These are phyloP conservation scores for Falcaria lacertinaria DNA, from an alignment of 2,888 invertebrate species.

Conservation along the genomic window DNA sequence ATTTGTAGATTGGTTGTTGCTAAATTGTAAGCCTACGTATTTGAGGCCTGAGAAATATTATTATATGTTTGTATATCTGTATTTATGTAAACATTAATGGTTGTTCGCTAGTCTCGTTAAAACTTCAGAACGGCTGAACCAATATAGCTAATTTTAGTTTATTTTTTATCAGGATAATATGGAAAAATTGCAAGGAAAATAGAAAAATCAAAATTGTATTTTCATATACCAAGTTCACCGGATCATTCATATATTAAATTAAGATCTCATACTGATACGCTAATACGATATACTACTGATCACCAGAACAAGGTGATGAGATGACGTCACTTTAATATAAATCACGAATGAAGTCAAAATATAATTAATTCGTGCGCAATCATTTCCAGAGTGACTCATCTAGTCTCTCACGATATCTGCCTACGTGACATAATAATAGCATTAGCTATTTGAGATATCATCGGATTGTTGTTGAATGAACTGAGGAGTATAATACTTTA, in stretches of 20 bases:
- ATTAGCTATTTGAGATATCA: conserved; percentile 3
- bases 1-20: conserved; percentile 3
- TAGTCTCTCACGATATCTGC: conserved; percentile 16
- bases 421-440: conserved; percentile 8
- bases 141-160: no score
- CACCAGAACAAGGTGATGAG: background rate
- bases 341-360: background rate
- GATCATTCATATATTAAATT: no score
- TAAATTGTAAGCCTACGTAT: background rate
- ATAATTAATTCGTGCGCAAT: conserved; percentile 21
- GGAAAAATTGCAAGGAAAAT: no score
- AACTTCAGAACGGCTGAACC: no score
- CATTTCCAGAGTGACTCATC: conserved; percentile 18
- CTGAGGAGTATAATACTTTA: conserved; percentile 1
- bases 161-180: no score
- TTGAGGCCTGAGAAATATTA: background rate
- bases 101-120: no score
- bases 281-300: background rate
- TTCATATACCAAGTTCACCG: no score
- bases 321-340: background rate
- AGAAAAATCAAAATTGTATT: no score
- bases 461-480: conserved; percentile 6
- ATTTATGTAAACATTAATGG: no score
- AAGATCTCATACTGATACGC: no score
- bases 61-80: background rate